Percentiles rank a stretch among this genome's conserved stretches.
Conservation (phyloP, 2,888 invertebrate genomes). For the Rhopalosiphum nymphaeae region DNA sequence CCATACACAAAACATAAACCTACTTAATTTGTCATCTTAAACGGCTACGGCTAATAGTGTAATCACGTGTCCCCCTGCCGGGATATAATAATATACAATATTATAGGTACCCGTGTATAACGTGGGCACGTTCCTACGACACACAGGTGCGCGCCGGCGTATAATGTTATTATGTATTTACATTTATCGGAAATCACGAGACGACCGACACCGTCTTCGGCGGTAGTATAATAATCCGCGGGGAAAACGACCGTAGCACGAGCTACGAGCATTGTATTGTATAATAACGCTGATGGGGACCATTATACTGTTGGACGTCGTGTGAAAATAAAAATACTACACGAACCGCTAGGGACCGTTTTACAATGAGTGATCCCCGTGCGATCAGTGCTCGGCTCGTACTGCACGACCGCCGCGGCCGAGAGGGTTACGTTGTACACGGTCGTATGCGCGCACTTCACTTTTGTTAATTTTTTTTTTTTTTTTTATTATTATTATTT, state of each 20-base stretch:
- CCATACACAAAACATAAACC: neutral
- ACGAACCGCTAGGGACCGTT: constrained; percentile 55
- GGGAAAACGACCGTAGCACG: constrained; percentile 33
- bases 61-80: neutral
- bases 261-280: neutral
- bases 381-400: neutral
- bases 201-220: neutral
- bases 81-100: neutral
- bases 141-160: neutral
- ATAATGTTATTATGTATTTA: neutral
- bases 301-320: constrained; percentile 45
- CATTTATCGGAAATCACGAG: constrained; percentile 19
- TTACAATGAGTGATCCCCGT: neutral
- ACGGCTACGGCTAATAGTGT: neutral
- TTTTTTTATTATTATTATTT: neutral
- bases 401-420: neutral
- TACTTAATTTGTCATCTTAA: neutral
- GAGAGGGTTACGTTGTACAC: constrained; percentile 19
- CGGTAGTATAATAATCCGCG: neutral
- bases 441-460: neutral
- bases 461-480: constrained; percentile 24
- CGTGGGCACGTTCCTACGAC: neutral
- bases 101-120: neutral
- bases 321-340: constrained; percentile 48
- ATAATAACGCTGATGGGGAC: neutral